Base-by-base conservation (phyloP, 2,113 vertebrate genomes). In the Dascyllus trimaculatus region DNA sequence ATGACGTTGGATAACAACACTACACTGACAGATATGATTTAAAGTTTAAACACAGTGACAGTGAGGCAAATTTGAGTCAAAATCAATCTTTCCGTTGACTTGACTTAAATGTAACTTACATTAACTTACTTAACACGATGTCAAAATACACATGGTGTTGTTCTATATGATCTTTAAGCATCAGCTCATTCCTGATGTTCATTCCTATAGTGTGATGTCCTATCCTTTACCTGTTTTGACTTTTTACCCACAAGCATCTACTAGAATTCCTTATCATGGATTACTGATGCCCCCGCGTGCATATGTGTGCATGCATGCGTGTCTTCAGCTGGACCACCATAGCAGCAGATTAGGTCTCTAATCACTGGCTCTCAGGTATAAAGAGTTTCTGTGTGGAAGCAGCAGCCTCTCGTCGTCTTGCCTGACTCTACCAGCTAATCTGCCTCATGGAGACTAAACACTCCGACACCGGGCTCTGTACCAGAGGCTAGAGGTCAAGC, bases 311-410 rank as follows among this genome's bases (percentile, higher is more conserved):
- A 64, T 52, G 15, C 7, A 19, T 48, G 52, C 40, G 29, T 84
- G 82, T 87, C 46, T 63, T 29, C 22, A 45, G 40, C 46, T 5
- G 38, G 91, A 91, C 92, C 91, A 93, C 90, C 86, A 63, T 64
- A 77, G 78, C 67, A 80, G 88, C 77, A 89, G 87, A 94, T 94
- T 91, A 93, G 84, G 43, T 52, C 58, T 78, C 69, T 89, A 93
- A 88, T 94, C 92, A 87, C 84, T 70, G 76, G 46, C 72, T 83
- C 75, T 71, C 60, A 77, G 82, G 54, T 91, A 89, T 93, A 94
- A 94, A 93, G 88, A 78, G 54, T 77, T 85, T 79, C 85, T 89
- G 85, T 93, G 85, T 90, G 69, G 53, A 75, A 71, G 80, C 59
- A 79, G 75, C 80, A 82, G 81, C 82, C 62, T 80, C 65, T 85